These are phyloP conservation scores for Folsomia manolachei DNA, from an alignment of 2,888 invertebrate genomes.

Conservation along the genomic window DNA sequence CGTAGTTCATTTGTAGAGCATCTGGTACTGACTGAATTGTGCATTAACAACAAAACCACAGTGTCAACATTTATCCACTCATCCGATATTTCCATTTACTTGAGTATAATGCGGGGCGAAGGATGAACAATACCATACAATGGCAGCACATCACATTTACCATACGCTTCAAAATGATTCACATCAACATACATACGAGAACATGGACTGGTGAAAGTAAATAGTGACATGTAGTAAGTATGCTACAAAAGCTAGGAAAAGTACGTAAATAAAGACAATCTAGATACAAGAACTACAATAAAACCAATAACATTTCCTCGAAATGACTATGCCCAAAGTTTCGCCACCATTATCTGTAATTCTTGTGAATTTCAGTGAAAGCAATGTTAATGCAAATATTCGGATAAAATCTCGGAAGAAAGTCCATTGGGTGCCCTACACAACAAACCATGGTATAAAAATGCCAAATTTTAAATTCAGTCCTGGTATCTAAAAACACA, in stretches of 20 bases:
- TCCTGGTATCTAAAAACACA: no score
- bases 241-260: no score
- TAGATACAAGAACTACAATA: constrained; percentile 6
- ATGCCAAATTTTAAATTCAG: background rate
- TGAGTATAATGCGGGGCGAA: background rate
- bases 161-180: no score
- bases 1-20: no score
- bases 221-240: no score
- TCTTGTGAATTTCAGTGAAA: background rate
- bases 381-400: constrained; percentile 17
- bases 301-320: background rate
- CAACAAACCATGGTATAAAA: background rate
- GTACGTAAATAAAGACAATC: background rate
- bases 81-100: constrained; percentile 7
- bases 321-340: background rate
- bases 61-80: constrained; percentile 1
- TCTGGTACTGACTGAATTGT: no score
- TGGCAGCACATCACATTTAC: no score
- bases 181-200: background rate
- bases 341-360: background rate
- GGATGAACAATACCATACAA: background rate
- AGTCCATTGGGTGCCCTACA: constrained; percentile 3
- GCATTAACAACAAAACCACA: background rate
- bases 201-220: background rate
- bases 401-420: constrained; percentile 8